Base-by-base conservation (phyloP, 2,113 vertebrate species). In the Zosterops hypoxanthus region DNA sequence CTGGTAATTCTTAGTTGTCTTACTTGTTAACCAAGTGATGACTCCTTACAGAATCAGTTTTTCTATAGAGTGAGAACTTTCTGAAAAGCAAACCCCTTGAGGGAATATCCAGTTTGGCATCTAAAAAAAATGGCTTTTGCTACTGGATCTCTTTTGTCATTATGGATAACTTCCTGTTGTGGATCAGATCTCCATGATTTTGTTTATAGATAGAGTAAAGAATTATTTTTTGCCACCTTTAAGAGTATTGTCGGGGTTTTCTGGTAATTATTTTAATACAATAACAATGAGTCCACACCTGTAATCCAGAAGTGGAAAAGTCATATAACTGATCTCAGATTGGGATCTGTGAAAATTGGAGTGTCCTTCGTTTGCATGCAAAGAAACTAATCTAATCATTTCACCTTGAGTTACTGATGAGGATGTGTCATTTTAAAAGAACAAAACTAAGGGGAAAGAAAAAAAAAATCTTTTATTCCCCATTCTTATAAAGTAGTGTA, bases 401-500 rank as follows among this genome's bases (percentile, higher is more conserved):
- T 82, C 39, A 71, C 12, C 39, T 50, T 63, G 24, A 73, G 22
- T 52, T 83, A 41, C 36, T 34, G 13, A 33, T 3, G 9, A 77
- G 11, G 14, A 2, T 0, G 0, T 69, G 20, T 8, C 16, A 42
- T 33, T 92, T 91, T 33, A 42, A 69, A 85, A 76, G 25, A 56
- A 41, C 1, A 76, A 88, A 78, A 44, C 9, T 31, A 63, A 66
- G 80, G 24, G 16, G 36, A 72, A 87, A 65, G 17, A 18, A 60
- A 53, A 55, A 68, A 13, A 1, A 7, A 1, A 7, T 1, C 12
- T 57, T 77, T 50, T 75, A 14, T 78, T 46, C 31, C 12, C 14
- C 11, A 36, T 11, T 7, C 28, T 36, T 47, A 42, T 25, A 41
- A 66, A 80, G 3, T 16, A 57, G 5, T 0, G 0, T 39, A 50